Base-by-base conservation (phyloP, 37 sponge, comb jelly and placozoan genomes). In the Dysidea cf. avara region DNA sequence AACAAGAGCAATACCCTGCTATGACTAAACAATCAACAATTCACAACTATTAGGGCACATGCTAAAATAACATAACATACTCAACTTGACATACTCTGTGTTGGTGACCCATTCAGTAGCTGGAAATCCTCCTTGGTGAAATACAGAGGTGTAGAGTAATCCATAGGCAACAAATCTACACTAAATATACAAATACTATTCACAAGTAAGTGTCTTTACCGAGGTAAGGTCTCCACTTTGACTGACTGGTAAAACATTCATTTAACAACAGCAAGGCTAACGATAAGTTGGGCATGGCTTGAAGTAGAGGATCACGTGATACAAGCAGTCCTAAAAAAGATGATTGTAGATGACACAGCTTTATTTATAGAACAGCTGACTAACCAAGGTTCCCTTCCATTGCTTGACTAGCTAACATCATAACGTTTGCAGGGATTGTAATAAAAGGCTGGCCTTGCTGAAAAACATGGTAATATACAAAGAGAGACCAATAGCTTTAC, bases 221-320 rank as follows among this genome's bases (percentile, higher is more conserved):
- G n/a, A 91, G 81, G 66, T 91, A 91, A 20, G 87, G 92, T 56
- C 73, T 86, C 92, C 92, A 91, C 33, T 67, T 64, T 40, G 92
- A 91, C 50, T 67, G 35, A 4, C 9, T 28, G 1, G 28, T 61
- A 51, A 71, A 74, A 49, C 68, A 52, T 31, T 91, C 92, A 20
- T 82, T 91, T 48, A 91, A 70, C 3, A 91, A 83, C 25, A 72
- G 76, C 38, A 91, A 39, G 0, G 87, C 79, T 4, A 91, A 64
- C 2, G 72, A 59, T 7, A 86, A 78, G 64, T 91, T 81, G 3
- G 83, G 87, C 92, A 91, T 86, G 21, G 53, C 71, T 53, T 85
- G 72, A 30, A 86, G 72, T 50, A 91, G 52, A 14, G 61, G 78
- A 26, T 87, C 83, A 14, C 47, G 59, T 20, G 50, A 24, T 39